These are phyloP conservation scores for Scaptomyza graminum DNA, from an alignment of 1,140 invertebrate species.

Conservation along the genomic window DNA sequence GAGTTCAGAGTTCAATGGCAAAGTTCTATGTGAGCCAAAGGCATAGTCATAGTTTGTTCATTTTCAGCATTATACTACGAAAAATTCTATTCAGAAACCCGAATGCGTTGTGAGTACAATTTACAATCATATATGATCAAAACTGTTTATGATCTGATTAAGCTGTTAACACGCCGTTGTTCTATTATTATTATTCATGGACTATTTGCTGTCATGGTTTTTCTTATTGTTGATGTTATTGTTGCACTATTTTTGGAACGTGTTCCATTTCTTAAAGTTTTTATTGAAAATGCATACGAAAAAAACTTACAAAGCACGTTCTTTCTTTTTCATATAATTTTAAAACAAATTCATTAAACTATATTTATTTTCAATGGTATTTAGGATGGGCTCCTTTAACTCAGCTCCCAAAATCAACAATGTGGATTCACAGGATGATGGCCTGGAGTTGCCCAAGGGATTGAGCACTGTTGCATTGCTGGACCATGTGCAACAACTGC, in stretches of 20 bases:
- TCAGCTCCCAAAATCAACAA: conserved; percentile 88
- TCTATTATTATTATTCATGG: background rate
- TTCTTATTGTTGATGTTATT: conserved; percentile 21
- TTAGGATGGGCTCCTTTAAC: conserved; percentile 90
- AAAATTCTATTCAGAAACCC: conserved; percentile 76
- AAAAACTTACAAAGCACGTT: conserved; percentile 30
- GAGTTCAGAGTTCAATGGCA: conserved; percentile 43
- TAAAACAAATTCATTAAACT: background rate
- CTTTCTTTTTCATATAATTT: conserved; percentile 7
- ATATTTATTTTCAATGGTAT: conserved; percentile 25
- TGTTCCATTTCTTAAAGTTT: conserved; percentile 29
- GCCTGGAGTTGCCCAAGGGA: conserved; percentile 85
- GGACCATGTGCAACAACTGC: conserved; percentile 84
- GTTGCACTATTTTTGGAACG: conserved; percentile 29
- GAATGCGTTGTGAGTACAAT: conserved; percentile 71
- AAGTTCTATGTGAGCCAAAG: conserved; percentile 57
- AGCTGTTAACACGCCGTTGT: background rate
- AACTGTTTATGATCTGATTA: conserved; percentile 6
- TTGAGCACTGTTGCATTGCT: conserved; percentile 85
- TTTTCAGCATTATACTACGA: conserved; percentile 76
- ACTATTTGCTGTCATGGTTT: too few relatives aligned
- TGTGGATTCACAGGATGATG: conserved; percentile 87
- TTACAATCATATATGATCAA: conserved; percentile 12
- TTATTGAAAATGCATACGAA: conserved; percentile 35
- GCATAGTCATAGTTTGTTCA: conserved; percentile 74